These are phyloP conservation scores for Poecile montanus DNA, from an alignment of 2,797 vertebrate species.

Conservation along the genomic window DNA sequence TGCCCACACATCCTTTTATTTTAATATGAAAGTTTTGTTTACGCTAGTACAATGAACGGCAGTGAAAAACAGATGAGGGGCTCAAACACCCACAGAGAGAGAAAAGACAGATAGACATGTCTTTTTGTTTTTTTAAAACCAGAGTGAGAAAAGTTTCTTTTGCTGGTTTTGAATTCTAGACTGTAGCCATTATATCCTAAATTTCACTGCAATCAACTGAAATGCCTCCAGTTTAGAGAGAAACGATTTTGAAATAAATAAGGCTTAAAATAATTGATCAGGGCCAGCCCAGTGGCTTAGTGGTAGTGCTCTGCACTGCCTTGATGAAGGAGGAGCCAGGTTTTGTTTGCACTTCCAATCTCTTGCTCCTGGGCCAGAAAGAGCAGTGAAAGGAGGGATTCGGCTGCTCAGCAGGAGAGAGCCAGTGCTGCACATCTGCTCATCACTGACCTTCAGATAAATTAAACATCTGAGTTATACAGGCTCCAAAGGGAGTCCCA, in stretches of 20 bases:
- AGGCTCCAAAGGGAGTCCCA: slow-evolving; percentile 70
- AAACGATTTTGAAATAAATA: slow-evolving; percentile 81
- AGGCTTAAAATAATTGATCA: slow-evolving; percentile 65
- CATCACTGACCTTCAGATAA: slow-evolving; percentile 58
- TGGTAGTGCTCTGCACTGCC: slow-evolving; percentile 70
- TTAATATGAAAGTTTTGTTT: slow-evolving; percentile 59
- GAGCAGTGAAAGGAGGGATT: slow-evolving; percentile 38
- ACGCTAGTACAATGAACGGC: slow-evolving; percentile 57
- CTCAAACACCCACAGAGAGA: slow-evolving; percentile 60
- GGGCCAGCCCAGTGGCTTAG: slow-evolving; percentile 73
- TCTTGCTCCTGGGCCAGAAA: slow-evolving; percentile 43
- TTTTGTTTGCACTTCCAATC: slow-evolving; percentile 38
- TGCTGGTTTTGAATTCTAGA: slow-evolving; percentile 69
- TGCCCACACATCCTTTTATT: slow-evolving; percentile 70
- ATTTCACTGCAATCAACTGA: slow-evolving; percentile 65
- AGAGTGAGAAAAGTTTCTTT: slow-evolving; percentile 60
- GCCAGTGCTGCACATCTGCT: slow-evolving; percentile 42
- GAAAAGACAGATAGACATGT: slow-evolving; percentile 31
- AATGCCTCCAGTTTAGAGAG: slow-evolving; percentile 63
- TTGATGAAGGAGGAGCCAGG: slow-evolving; percentile 46
- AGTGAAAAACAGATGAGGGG: slow-evolving; percentile 62
- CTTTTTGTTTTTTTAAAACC: slow-evolving; percentile 32
- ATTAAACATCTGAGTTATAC: slow-evolving; percentile 66
- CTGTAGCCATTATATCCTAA: slow-evolving; percentile 70
- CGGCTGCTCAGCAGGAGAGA: slow-evolving; percentile 41